Percentiles rank a stretch among this genome's conserved stretches.
phyloP scores from a whole-genome alignment of 2,113 vertebrate genomes.

The Siphamia tubifer region DNA sequence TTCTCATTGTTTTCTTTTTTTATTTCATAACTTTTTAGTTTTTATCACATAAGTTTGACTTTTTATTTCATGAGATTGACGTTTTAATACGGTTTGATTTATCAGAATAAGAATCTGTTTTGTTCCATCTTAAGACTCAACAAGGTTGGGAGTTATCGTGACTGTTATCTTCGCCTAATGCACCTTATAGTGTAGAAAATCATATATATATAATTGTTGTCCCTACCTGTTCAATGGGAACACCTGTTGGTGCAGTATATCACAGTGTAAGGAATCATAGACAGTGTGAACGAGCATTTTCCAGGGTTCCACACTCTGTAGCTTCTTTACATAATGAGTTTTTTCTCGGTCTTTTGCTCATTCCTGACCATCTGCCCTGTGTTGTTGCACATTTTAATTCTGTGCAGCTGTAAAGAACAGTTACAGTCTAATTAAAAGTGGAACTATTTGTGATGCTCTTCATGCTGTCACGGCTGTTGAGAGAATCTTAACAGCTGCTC shows the following conservation, averaged over 20 bases:
- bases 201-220: too few relatives aligned
- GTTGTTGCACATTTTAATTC: slow-evolving; percentile 27
- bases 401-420: slow-evolving; percentile 43
- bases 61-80: too few relatives aligned
- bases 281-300: background rate
- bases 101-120: too few relatives aligned
- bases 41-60: too few relatives aligned
- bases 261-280: background rate
- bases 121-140: too few relatives aligned
- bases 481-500: slow-evolving; percentile 53
- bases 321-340: background rate
- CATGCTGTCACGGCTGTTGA: slow-evolving; percentile 40
- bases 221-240: too few relatives aligned
- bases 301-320: background rate
- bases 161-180: too few relatives aligned
- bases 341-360: slow-evolving; percentile 3
- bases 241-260: background rate
- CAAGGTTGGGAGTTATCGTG: too few relatives aligned
- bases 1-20: too few relatives aligned
- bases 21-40: too few relatives aligned
- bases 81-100: too few relatives aligned
- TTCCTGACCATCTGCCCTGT: slow-evolving; percentile 35
- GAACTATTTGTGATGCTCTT: slow-evolving; percentile 50
- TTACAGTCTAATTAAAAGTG: slow-evolving; percentile 59
- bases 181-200: too few relatives aligned